A percentile compares a stretch with the other conserved stretches of the same genome.
phyloP scores from a whole-genome alignment of 1,140 invertebrate species.

The Leptinotarsa defecta region DNA sequence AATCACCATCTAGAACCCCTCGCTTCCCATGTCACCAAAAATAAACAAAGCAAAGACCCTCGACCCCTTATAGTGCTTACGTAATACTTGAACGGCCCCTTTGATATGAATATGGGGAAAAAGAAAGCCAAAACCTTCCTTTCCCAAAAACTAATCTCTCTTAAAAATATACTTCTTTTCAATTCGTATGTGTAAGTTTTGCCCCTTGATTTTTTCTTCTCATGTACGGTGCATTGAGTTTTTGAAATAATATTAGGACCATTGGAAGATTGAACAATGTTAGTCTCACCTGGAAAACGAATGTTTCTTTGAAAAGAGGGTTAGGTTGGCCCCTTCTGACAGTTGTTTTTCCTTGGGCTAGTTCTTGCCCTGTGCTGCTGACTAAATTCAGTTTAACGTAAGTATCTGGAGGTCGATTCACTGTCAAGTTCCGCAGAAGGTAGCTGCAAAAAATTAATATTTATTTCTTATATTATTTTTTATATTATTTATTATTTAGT shows the following conservation, averaged over 20 bases:
- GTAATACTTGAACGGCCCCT: neutral
- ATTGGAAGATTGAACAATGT: too few relatives aligned
- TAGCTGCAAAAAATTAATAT: neutral
- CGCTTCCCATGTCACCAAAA: too few relatives aligned
- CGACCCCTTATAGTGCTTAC: neutral
- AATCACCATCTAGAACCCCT: too few relatives aligned
- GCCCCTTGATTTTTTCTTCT: neutral
- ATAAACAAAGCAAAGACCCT: too few relatives aligned
- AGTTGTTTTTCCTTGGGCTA: constrained; percentile 89
- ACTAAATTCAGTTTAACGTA: constrained; percentile 91
- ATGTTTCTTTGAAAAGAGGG: constrained; percentile 94
- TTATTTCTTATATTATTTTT: neutral
- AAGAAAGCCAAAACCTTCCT: too few relatives aligned
- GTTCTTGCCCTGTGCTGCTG: constrained; percentile 90
- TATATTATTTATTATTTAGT: too few relatives aligned
- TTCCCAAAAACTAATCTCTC: too few relatives aligned
- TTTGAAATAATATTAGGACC: too few relatives aligned
- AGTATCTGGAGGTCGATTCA: constrained; percentile 84
- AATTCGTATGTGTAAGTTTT: neutral
- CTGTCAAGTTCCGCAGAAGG: constrained; percentile 65
- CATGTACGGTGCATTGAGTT: neutral
- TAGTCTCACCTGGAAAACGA: constrained; percentile 86
- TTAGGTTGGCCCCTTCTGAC: constrained; percentile 89
- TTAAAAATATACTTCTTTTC: too few relatives aligned
- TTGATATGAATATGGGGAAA: too few relatives aligned